Conservation (phyloP, 2,113 vertebrate species). For the Microcebus griseorufus region DNA sequence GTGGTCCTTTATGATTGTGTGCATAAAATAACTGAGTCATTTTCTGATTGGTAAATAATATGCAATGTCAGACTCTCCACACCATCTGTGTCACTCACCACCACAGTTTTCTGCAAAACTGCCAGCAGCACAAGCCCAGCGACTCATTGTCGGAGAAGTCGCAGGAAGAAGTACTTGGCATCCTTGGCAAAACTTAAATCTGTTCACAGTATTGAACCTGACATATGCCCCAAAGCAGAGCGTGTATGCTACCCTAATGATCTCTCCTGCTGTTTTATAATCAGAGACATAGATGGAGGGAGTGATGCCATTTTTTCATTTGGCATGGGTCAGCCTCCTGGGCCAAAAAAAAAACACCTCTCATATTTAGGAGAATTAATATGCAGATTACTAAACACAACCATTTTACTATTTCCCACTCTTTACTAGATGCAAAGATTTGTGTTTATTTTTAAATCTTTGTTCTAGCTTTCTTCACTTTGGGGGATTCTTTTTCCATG, state of each 20-base stretch:
- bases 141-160: constrained; percentile 74
- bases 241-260: constrained; percentile 51
- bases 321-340: constrained; percentile 68
- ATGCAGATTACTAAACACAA: constrained; percentile 11
- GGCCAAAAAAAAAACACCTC: constrained; percentile 53
- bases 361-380: constrained; percentile 43
- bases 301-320: constrained; percentile 39
- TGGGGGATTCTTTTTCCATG: background rate
- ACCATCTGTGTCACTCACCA: constrained; percentile 84
- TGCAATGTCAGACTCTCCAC: constrained; percentile 79
- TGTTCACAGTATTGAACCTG: constrained; percentile 75
- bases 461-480: background rate
- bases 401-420: background rate
- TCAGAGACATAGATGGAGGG: constrained; percentile 58
- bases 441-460: background rate
- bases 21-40: constrained; percentile 80
- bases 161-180: constrained; percentile 74
- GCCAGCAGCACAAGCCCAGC: constrained; percentile 71
- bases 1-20: constrained; percentile 79
- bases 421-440: background rate
- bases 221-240: constrained; percentile 78
- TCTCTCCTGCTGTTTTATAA: constrained; percentile 65
- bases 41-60: constrained; percentile 82
- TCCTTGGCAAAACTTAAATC: constrained; percentile 77
- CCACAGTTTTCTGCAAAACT: constrained; percentile 74